Evolutionary conservation across 2,888 invertebrate genomes (phyloP), one percentile per base, ranked within the genome.

Genomic region (Troilus luridus): DNA sequence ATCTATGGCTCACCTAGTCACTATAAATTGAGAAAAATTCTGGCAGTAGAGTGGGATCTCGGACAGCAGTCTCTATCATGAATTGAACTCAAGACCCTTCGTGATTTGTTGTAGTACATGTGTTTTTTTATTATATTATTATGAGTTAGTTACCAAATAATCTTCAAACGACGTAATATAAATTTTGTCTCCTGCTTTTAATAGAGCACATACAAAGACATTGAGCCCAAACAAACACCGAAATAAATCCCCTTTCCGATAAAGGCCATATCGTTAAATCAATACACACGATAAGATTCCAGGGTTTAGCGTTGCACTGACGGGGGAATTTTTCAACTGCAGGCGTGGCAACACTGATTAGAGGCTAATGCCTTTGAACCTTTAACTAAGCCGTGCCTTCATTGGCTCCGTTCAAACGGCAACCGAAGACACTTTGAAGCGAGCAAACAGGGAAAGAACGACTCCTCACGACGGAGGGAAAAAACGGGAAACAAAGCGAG

Each of bases 321-420:
- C 41, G 19, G 41, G 9, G 8, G 14, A 67, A 77, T 85, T 85
- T 85, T 85, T 85, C 56, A n/a, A 85, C 56, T n/a, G 54, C 56
- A 56, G n/a, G n/a, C 56, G 56, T 85, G 85, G 85, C n/a, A 56
- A 58, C 54, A 81, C 85, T 85, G 85, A 85, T 85, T 85, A 85
- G 56, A 56, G 56, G 56, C 85, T 56, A 85, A 56, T 85, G 56
- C 85, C 85, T 85, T 85, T 58, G 85, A 85, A 56, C 85, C 85
- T 56, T 85, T 85, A 85, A 85, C 85, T 85, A 85, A 85, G n/a
- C 85, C 85, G 54, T 85, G 56, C 11, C 81, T 56, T 41, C n/a
- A 58, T 85, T 85, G 85, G 85, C n/a, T 85, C 85, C 54, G 21
- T 85, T 58, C 56, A 21, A 85, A 85, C 85, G 85, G 54, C 21